phyloP scores from a whole-genome alignment of 2,888 invertebrate species.

The Desoria tigrina region DNA sequence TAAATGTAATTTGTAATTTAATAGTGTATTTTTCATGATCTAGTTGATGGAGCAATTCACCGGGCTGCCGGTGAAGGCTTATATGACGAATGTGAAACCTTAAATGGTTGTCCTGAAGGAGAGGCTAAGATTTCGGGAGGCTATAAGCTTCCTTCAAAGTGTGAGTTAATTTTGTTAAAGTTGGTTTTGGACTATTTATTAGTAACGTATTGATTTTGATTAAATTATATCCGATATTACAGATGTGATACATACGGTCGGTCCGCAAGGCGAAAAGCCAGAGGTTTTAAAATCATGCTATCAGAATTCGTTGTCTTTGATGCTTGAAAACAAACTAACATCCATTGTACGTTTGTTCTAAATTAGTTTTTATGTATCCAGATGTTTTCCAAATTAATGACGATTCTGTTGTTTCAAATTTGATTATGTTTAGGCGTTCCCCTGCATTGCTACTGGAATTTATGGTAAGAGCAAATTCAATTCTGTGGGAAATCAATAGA shows the following conservation, averaged over 20 bases:
- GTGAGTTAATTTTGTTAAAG: constrained; percentile 69
- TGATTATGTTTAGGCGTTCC: constrained; percentile 67
- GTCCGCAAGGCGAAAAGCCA: constrained; percentile 74
- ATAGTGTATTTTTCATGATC: constrained; percentile 17
- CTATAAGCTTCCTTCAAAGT: constrained; percentile 78
- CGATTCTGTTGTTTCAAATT: constrained; percentile 1
- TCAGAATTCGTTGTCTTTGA: constrained; percentile 65
- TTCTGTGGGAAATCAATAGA: no score
- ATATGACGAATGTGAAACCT: constrained; percentile 69
- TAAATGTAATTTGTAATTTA: background rate
- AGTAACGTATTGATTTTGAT: background rate
- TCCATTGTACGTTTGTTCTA: constrained; percentile 63
- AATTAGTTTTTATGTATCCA: no score
- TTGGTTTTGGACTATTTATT: background rate
- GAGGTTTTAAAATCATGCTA: constrained; percentile 70
- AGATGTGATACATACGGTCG: constrained; percentile 89
- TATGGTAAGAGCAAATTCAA: constrained; percentile 62
- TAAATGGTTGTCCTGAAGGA: constrained; percentile 77
- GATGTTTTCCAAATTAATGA: no score
- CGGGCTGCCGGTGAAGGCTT: constrained; percentile 71
- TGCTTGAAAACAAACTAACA: constrained; percentile 62
- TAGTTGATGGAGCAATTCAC: constrained; percentile 88
- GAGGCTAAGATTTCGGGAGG: constrained; percentile 80
- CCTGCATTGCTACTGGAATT: constrained; percentile 89
- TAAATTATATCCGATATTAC: constrained; percentile 43